phyloP scores from a whole-genome alignment of 1,140 invertebrate species.

The Sitobion miscanthi region DNA sequence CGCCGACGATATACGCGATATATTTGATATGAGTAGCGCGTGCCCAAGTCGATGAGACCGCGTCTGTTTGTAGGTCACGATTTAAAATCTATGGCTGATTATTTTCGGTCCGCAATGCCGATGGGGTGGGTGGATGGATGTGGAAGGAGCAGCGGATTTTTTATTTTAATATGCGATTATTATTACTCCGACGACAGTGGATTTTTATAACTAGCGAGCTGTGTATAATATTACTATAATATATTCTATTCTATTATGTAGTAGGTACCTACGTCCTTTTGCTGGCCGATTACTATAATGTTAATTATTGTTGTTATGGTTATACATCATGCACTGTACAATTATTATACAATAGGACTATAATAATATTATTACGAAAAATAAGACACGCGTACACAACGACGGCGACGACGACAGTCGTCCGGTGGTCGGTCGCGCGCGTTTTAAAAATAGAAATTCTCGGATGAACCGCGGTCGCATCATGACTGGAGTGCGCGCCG shows the following conservation, averaged over 20 bases:
- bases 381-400: slow-evolving; percentile 22
- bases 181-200: neutral
- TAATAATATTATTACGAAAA: neutral
- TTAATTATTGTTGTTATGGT: neutral
- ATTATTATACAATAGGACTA: neutral
- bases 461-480: slow-evolving; percentile 49
- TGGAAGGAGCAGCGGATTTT: neutral
- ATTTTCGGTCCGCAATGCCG: neutral
- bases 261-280: neutral
- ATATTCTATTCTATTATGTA: neutral
- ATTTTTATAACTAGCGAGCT: neutral
- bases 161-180: neutral
- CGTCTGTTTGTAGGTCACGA: neutral
- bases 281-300: neutral
- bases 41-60: neutral
- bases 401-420: slow-evolving; percentile 15
- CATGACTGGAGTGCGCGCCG: slow-evolving; percentile 37
- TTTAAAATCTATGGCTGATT: neutral
- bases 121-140: neutral
- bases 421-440: slow-evolving; percentile 11
- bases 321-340: neutral
- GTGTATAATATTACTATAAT: neutral
- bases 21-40: neutral
- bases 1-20: neutral
- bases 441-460: slow-evolving; percentile 45